Evolutionary conservation across 1,140 invertebrate species (phyloP), one percentile per base, ranked within the genome.

Genomic region (Drosophila repleta): DNA sequence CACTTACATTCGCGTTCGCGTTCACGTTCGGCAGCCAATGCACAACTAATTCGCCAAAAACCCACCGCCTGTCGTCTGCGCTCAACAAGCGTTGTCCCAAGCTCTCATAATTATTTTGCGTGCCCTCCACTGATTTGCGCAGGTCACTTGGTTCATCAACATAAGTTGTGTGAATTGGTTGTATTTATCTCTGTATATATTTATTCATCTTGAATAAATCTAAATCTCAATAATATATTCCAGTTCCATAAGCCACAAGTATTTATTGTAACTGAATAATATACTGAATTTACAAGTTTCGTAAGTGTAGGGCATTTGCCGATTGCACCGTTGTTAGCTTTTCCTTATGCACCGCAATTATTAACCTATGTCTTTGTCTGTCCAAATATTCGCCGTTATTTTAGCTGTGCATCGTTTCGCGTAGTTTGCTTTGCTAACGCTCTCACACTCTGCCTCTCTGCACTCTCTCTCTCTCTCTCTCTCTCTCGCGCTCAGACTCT

Each of bases 31-130:
- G 76, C 79, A 65, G 56, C 72, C 76, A 64, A 79, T 69, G 74
- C 64, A 80, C 80, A 49, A 84, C 82, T 87, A 85, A 84, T 78
- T 79, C 65, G 57, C 74, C 35, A 68, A 64, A 32, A 64, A 32
- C 76, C 26, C 65, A 64, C 68, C 57, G 48, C 61, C 62, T 53
- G 77, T 78, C 81, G 80, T 76, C 80, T 76, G 68, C 11, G 32
- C 58, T 69, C 35, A 58, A 43, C 64, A 53, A 51, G 49, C 52
- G 13, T 52, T 24, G 21, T 58, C 21, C 48, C 48, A 32, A 67
- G 48, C 55, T 53, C 69, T 67, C 63, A 72, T 72, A 72, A 72
- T 72, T 72, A 67, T 72, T 35, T 72, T 48, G 41, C 29, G 21
- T 67, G 39, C 69, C 21, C 63, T 72, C 48, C 63, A 61, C 20